A percentile compares a stretch with the other conserved stretches of the same genome.
These are phyloP conservation scores for Trichopoda pennipes DNA, from an alignment of 2,888 invertebrate species.

Conservation along the genomic window DNA sequence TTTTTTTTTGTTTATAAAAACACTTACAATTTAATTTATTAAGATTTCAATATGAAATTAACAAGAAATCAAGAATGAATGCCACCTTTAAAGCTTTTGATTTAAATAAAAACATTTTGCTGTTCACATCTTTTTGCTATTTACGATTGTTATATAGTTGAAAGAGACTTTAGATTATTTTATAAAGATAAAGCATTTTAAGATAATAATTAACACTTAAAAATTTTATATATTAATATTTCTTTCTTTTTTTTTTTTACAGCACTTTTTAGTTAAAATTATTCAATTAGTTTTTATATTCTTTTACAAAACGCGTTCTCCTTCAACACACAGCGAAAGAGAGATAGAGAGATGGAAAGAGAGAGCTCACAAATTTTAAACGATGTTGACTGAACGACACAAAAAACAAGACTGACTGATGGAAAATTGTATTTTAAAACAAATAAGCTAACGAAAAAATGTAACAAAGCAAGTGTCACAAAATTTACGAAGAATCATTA, in stretches of 20 bases:
- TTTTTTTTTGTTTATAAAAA: too few species aligned
- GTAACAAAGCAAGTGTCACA: constrained; percentile 46
- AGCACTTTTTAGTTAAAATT: constrained; percentile 7
- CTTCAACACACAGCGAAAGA: too few species aligned
- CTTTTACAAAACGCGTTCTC: constrained; percentile 16
- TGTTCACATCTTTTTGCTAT: background rate
- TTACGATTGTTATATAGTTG: background rate
- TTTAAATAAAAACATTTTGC: constrained; percentile 17
- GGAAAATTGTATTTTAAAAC: constrained; percentile 15
- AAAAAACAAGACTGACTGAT: constrained; percentile 62
- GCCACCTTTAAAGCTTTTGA: background rate
- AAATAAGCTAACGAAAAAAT: constrained; percentile 31
- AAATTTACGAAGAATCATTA: background rate
- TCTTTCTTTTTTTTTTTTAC: constrained; percentile 3
- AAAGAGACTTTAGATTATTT: constrained; percentile 52
- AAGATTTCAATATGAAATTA: background rate
- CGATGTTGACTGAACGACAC: constrained; percentile 44
- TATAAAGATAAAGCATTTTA: constrained; percentile 35
- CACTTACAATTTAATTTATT: background rate
- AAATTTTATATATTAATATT: background rate
- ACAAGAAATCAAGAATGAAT: background rate
- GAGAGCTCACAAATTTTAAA: background rate
- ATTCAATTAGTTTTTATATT: constrained; percentile 4
- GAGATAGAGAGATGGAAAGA: too few species aligned
- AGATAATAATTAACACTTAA: constrained; percentile 28